These are phyloP conservation scores for Fistularia tabacaria DNA, from an alignment of 2,797 vertebrate genomes.

Conservation along the genomic window DNA sequence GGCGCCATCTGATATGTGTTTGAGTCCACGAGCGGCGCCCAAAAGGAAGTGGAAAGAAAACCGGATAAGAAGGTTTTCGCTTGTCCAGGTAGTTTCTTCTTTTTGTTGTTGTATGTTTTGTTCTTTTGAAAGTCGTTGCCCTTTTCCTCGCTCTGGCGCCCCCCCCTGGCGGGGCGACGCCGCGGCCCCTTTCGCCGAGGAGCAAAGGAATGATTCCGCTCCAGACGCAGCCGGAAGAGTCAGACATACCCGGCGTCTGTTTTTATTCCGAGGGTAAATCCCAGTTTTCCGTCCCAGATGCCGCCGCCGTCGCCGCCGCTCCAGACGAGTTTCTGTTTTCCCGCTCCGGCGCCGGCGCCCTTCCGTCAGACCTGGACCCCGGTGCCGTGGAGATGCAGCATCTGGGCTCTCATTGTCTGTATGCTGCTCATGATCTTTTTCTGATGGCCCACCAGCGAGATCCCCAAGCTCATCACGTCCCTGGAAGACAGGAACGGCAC, in stretches of 20 bases:
- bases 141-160: neutral
- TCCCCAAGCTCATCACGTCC: constrained; percentile 98
- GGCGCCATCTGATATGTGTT: constrained; percentile 63
- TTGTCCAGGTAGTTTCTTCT: constrained; percentile 59
- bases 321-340: constrained; percentile 66
- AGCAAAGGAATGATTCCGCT: constrained; percentile 68
- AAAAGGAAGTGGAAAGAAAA: constrained; percentile 12
- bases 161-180: constrained; percentile 40
- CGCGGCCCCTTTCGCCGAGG: constrained; percentile 58
- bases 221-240: constrained; percentile 63
- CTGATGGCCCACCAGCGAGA: constrained; percentile 97
- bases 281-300: constrained; percentile 46
- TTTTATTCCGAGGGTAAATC: constrained; percentile 33
- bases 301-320: constrained; percentile 45
- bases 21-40: constrained; percentile 57
- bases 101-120: constrained; percentile 29
- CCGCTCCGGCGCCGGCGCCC: constrained; percentile 45
- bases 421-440: constrained; percentile 99
- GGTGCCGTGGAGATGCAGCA: constrained; percentile 95
- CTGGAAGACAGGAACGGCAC: constrained; percentile 67
- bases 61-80: constrained; percentile 26
- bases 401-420: constrained; percentile 99
- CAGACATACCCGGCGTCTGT: constrained; percentile 47
- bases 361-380: constrained; percentile 93
- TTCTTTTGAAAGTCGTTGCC: neutral